phyloP scores from a whole-genome alignment of 2,888 invertebrate species.

The Miltochrista miniata region DNA sequence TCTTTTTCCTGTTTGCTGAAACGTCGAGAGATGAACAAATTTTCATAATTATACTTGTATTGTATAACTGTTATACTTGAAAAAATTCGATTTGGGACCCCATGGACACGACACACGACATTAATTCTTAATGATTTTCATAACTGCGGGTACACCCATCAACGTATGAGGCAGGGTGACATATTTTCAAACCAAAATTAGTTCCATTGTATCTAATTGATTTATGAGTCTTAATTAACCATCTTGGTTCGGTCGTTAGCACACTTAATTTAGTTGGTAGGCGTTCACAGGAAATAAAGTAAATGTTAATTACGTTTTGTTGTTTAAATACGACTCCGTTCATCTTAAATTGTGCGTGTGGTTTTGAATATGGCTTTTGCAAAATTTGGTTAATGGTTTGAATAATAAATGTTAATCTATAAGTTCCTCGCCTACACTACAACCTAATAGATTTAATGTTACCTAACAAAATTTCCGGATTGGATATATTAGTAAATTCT shows the following conservation, averaged over 20 bases:
- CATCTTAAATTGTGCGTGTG: neutral
- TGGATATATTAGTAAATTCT: too few relatives aligned
- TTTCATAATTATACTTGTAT: too few relatives aligned
- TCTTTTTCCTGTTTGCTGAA: too few relatives aligned
- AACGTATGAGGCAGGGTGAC: conserved; percentile 24
- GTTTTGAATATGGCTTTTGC: neutral
- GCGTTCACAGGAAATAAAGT: conserved; percentile 10
- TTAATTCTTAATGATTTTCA: conserved; percentile 4
- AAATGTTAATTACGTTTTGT: conserved; percentile 4
- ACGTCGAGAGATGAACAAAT: too few relatives aligned
- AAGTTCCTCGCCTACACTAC: too few relatives aligned
- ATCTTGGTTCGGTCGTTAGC: conserved; percentile 4
- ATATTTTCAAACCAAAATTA: conserved; percentile 37
- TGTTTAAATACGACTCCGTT: neutral
- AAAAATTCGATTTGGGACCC: neutral
- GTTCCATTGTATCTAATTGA: conserved; percentile 39
- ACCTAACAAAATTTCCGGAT: too few relatives aligned
- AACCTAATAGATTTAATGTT: too few relatives aligned
- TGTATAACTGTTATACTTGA: too few relatives aligned
- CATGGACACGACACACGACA: neutral
- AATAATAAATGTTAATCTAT: too few relatives aligned
- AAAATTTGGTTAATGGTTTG: neutral
- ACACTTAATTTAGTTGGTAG: neutral
- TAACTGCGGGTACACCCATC: conserved; percentile 18
- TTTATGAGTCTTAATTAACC: conserved; percentile 43